Percentiles rank a stretch among this genome's conserved stretches.
Conservation (phyloP, 2,797 vertebrate species). For the Ctenosaura bakeri region DNA sequence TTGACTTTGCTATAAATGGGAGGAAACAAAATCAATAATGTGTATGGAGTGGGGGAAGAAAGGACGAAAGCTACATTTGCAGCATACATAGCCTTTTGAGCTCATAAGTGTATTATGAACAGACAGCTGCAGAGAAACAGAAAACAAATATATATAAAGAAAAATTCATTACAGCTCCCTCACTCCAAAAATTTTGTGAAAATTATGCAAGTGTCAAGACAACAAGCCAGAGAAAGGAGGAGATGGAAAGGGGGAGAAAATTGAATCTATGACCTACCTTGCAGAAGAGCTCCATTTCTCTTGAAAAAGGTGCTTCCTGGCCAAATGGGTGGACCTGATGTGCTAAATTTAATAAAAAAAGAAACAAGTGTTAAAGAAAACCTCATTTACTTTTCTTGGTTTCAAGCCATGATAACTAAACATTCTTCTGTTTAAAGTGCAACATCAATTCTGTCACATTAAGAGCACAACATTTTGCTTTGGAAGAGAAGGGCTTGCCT, state of each 20-base stretch:
- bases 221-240: conserved; percentile 16
- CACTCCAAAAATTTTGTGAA: conserved; percentile 1
- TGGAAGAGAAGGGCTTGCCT: not conserved
- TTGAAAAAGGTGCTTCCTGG: conserved; percentile 96
- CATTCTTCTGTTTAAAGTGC: conserved; percentile 33
- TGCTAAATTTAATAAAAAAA: conserved; percentile 77
- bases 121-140: not conserved
- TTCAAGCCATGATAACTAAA: conserved; percentile 5
- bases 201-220: conserved; percentile 44
- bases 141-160: conserved; percentile 43
- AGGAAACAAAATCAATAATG: conserved; percentile 52
- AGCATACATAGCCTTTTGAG: conserved; percentile 62
- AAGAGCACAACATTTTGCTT: conserved; percentile 44
- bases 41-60: not conserved
- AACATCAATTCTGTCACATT: conserved; percentile 31
- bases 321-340: conserved; percentile 94
- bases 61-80: conserved; percentile 54
- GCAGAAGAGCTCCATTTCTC: conserved; percentile 94
- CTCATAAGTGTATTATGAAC: conserved; percentile 52
- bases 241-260: not conserved
- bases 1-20: conserved; percentile 39
- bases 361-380: conserved; percentile 61
- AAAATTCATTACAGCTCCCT: conserved; percentile 45
- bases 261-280: conserved; percentile 85
- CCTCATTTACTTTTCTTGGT: not conserved